Evolutionary conservation across 2,888 invertebrate species (phyloP), one percentile per base, ranked within the genome.

Genomic region (Furcula furcula): DNA sequence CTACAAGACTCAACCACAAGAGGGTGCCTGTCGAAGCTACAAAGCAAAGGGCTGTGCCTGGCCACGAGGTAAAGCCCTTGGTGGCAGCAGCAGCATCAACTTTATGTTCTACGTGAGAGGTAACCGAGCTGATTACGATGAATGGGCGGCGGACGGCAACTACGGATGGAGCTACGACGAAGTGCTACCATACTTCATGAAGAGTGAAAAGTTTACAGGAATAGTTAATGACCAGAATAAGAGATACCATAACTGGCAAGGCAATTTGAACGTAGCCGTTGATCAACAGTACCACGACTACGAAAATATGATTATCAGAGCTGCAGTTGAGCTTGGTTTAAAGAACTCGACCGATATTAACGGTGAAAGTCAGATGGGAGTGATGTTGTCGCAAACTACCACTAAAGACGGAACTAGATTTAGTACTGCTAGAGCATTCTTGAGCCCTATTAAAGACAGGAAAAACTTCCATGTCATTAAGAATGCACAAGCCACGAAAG

Each of bases 371-470:
- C 94, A 94, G 77, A 91, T 92, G 1, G 94, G 94, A 2, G 93
- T 93, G 57, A 91, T 91, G 4, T 78, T 90, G 29, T 90, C 93
- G 0, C 93, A 93, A 42, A 93, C 92, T 2, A 94, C 94, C 0
- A 75, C 93, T 21, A 78, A 91, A 18, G 87, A 93, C 31, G 95
- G 96, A 1, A 84, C 91, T 0, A 89, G 96, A 37, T 92, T 93
- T 66, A 95, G 94, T 66, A 91, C 94, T 0, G 94, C 93, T 3
- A 94, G 93, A 66, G 94, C 93, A 0, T 94, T 93, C 62, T 75
- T 96, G 6, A 81, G 92, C 32, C 90, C 93, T 0, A 89, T 89
- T 0, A 81, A 76, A 34, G 60, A 88, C 6, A 82, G 94, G 19
- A 76, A 77, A 27, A 94, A 94, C 65, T 85, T 94, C 2, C 91